phyloP scores from a whole-genome alignment of 2,113 vertebrate species.

The Furnarius figulus region DNA sequence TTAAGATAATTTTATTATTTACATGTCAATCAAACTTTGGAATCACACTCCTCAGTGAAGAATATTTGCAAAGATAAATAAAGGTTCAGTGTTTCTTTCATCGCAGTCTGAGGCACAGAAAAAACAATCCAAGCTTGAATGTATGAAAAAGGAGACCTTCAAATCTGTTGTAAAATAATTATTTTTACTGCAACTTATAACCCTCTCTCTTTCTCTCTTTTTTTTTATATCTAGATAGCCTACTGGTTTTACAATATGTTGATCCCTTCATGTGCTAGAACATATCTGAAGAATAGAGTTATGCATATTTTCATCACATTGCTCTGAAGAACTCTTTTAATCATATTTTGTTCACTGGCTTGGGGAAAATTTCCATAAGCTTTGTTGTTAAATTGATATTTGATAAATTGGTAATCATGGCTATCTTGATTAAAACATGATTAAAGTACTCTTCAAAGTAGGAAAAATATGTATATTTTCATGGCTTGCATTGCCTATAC shows the following conservation, averaged over 20 bases:
- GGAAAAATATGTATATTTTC: slow-evolving; percentile 20
- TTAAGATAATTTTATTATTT: neutral
- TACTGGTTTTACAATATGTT: slow-evolving; percentile 50
- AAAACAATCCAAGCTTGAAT: neutral
- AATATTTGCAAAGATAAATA: neutral
- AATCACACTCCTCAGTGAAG: neutral
- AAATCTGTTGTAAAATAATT: slow-evolving; percentile 1
- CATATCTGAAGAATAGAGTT: slow-evolving; percentile 20
- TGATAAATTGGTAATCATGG: slow-evolving; percentile 53
- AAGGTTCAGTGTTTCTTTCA: neutral
- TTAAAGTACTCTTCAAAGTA: slow-evolving; percentile 48
- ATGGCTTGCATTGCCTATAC: neutral
- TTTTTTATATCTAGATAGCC: neutral
- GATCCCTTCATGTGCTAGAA: slow-evolving; percentile 29
- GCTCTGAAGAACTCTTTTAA: slow-evolving; percentile 64
- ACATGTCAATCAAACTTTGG: neutral
- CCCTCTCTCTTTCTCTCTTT: neutral
- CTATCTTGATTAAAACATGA: slow-evolving; percentile 64
- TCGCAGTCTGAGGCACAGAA: neutral
- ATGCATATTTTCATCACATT: slow-evolving; percentile 47
- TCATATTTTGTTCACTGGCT: slow-evolving; percentile 41
- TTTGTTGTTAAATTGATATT: slow-evolving; percentile 69
- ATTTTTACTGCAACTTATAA: slow-evolving; percentile 2
- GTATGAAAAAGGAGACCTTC: neutral
- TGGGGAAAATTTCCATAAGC: slow-evolving; percentile 62